Evolutionary conservation across 1,140 invertebrate genomes (phyloP), one percentile per base, ranked within the genome.

Genomic region (Leguminivora glycinivorella): DNA sequence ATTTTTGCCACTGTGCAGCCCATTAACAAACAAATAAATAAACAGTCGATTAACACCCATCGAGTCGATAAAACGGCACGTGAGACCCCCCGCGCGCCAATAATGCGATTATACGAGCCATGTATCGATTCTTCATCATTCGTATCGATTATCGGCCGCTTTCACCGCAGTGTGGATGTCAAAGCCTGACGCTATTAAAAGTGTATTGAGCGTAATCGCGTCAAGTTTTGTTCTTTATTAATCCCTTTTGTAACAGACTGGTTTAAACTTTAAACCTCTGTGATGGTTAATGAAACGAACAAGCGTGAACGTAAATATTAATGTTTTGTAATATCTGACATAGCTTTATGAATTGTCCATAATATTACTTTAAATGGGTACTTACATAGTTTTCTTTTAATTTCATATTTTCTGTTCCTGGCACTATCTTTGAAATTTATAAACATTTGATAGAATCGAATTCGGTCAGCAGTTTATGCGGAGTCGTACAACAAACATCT

Each of bases 291-390:
- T 63, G 58, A 63, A 63, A 63, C 17, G 58, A 63, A 93, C 95
- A 93, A 93, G 95, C 95, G 95, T 95, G 95, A 52, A 52, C 47
- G 7, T 52, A 17, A 52, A 22, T 52, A 52, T 52, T 5, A 19
- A 22, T 52, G 47, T 52, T 52, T 52, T 52, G 47, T 52, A 52
- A 52, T 52, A 22, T 22, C 47, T 22, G 43, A 52, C n/a, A 6
- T 10, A 52, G 17, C 17, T 52, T 52, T 6, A 22, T 22, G 40
- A 22, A 6, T 19, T 22, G 0, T 52, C 0, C 47, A 14, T 12
- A 14, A 12, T 38, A 38, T 2, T 47, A 17, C 43, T 19, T 52
- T 19, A 6, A 52, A 9, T 19, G n/a, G n/a, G n/a, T n/a, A n/a
- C n/a, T n/a, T n/a, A n/a, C 43, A 17, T 19, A 17, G 1, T 47